Percentiles rank a stretch among this genome's conserved stretches.
phyloP scores from a whole-genome alignment of 2,888 invertebrate genomes.

The Branchipolynoe longqiensis region DNA sequence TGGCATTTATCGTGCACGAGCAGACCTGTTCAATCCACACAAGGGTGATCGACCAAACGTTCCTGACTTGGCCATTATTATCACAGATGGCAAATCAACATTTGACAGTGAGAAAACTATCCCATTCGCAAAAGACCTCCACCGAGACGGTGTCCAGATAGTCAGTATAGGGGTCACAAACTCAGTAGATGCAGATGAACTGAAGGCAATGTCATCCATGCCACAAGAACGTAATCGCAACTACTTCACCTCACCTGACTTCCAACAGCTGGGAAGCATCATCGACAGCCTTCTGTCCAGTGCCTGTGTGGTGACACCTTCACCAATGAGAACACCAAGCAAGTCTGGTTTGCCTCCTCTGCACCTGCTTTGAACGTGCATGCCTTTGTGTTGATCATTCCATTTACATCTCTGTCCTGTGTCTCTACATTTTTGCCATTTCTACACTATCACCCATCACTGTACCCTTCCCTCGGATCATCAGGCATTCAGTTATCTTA shows the following conservation, averaged over 20 bases:
- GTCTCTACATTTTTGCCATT: too few relatives aligned
- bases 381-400: too few relatives aligned
- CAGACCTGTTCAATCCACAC: neutral
- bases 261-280: conserved; percentile 29
- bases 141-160: neutral
- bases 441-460: too few relatives aligned
- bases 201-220: neutral
- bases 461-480: too few relatives aligned
- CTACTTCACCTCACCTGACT: conserved; percentile 28
- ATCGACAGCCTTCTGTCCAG: neutral
- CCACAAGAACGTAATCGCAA: neutral
- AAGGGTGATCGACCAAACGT: conserved; percentile 28
- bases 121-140: conserved; percentile 1
- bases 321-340: too few relatives aligned
- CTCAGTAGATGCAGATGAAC: conserved; percentile 16
- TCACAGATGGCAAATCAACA: conserved; percentile 46
- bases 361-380: too few relatives aligned
- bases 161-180: conserved; percentile 13
- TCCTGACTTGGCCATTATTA: conserved; percentile 34
- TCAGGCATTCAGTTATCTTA: too few relatives aligned
- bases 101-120: conserved; percentile 16
- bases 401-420: too few relatives aligned
- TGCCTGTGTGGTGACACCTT: neutral
- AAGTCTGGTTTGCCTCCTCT: too few relatives aligned
- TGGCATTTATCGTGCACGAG: neutral